Percentiles rank a stretch among this genome's conserved stretches.
These are phyloP conservation scores for Agelastica alni DNA, from an alignment of 2,888 invertebrate genomes.

Conservation along the genomic window DNA sequence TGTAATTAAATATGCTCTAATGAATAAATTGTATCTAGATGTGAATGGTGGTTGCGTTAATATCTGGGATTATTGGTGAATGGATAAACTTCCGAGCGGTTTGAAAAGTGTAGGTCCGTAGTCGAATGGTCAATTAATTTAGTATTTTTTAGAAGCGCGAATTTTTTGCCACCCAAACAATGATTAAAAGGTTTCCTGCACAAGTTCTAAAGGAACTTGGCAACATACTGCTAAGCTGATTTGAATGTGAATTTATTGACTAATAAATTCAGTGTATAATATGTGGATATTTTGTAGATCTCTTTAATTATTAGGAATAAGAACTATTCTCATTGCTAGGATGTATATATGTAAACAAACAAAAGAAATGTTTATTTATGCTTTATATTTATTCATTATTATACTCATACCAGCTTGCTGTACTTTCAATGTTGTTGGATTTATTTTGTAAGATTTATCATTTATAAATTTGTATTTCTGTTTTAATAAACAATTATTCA, in stretches of 20 bases:
- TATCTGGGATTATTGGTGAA: too few relatives aligned
- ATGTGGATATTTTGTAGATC: conserved; percentile 57
- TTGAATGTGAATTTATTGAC: conserved; percentile 43
- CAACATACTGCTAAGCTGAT: too few relatives aligned
- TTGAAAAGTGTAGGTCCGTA: too few relatives aligned
- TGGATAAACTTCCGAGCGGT: too few relatives aligned
- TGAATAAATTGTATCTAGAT: too few relatives aligned
- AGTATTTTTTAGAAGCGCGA: too few relatives aligned
- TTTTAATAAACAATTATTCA: conserved; percentile 47
- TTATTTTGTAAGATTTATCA: conserved; percentile 47
- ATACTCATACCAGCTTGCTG: conserved; percentile 44
- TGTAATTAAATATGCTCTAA: too few relatives aligned
- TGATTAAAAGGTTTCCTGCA: too few relatives aligned
- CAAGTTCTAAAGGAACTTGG: too few relatives aligned
- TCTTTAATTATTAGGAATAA: conserved; percentile 45
- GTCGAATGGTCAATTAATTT: too few relatives aligned
- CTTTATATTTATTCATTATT: conserved; percentile 47
- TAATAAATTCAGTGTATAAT: conserved; percentile 57
- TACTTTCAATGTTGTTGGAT: conserved; percentile 49
- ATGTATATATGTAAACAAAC: conserved; percentile 47
- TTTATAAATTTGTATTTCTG: conserved; percentile 48
- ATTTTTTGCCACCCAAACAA: too few relatives aligned
- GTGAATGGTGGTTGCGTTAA: not conserved
- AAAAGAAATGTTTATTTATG: conserved; percentile 42
- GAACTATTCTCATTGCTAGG: conserved; percentile 44